phyloP scores from a whole-genome alignment of 2,113 vertebrate species.

The Labrus mixtus region DNA sequence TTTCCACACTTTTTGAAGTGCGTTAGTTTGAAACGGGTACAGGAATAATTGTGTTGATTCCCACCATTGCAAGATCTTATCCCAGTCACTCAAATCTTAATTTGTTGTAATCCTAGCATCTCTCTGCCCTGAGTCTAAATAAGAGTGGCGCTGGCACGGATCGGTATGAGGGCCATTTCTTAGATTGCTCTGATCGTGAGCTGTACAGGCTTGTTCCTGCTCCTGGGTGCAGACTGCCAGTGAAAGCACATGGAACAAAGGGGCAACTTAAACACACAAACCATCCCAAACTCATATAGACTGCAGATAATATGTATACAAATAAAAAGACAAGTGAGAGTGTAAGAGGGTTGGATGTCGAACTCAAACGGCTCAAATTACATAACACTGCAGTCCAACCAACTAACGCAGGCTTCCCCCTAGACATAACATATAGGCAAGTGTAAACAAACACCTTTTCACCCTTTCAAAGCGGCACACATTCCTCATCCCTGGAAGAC shows the following conservation, averaged over 20 bases:
- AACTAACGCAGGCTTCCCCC: background rate
- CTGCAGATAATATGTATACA: constrained; percentile 5
- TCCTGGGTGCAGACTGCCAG: constrained; percentile 22
- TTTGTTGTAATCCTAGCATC: background rate
- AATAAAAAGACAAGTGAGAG: constrained; percentile 8
- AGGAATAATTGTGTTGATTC: background rate
- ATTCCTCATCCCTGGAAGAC: constrained; percentile 29
- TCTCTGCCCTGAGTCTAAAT: background rate
- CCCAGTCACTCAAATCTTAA: no score
- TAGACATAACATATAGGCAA: constrained; percentile 40
- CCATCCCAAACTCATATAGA: constrained; percentile 15
- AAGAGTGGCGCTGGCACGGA: constrained; percentile 9
- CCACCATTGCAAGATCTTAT: background rate
- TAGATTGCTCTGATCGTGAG: constrained; percentile 17
- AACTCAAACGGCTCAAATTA: constrained; percentile 10
- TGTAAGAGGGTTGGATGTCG: background rate
- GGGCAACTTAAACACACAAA: background rate
- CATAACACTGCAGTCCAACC: constrained; percentile 1
- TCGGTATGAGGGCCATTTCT: background rate
- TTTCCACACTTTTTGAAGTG: background rate
- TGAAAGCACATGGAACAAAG: constrained; percentile 11
- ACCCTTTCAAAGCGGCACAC: constrained; percentile 20
- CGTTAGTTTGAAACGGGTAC: background rate
- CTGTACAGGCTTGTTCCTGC: constrained; percentile 51
- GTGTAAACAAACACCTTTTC: constrained; percentile 23